A percentile compares a stretch with the other conserved stretches of the same genome.
These are phyloP conservation scores for Gallinago solitaria DNA, from an alignment of 2,797 vertebrate species.

Conservation along the genomic window DNA sequence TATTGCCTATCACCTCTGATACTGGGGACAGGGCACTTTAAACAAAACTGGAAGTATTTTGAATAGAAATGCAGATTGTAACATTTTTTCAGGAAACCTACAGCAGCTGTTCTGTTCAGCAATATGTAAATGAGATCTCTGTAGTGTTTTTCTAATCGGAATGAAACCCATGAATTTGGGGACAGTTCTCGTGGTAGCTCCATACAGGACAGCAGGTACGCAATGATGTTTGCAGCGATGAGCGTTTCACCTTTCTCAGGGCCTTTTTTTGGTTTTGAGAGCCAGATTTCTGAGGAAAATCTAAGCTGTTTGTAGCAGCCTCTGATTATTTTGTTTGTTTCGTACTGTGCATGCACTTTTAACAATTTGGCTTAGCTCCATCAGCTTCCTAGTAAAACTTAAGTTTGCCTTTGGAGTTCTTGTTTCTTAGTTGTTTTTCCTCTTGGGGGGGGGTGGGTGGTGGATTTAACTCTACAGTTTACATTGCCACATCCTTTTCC, in stretches of 20 bases:
- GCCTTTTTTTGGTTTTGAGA: too few species aligned
- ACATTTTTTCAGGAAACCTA: not conserved
- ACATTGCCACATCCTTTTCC: not conserved
- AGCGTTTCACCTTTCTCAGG: not conserved
- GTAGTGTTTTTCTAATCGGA: not conserved
- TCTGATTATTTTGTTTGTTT: not conserved
- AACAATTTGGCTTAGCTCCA: not conserved
- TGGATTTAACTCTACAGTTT: not conserved
- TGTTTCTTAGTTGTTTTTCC: not conserved
- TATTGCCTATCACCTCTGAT: not conserved
- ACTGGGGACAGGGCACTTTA: not conserved
- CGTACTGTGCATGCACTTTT: not conserved
- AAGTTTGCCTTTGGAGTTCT: not conserved
- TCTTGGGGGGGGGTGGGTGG: accelerated
- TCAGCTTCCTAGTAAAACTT: not conserved
- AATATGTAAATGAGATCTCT: not conserved
- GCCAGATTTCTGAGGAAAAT: not conserved
- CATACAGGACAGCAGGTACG: not conserved
- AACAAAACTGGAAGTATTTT: not conserved
- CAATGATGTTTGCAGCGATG: accelerated
- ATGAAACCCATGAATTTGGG: not conserved
- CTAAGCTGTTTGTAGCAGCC: not conserved
- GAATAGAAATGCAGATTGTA: not conserved
- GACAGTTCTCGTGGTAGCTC: not conserved
- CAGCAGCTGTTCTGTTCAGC: not conserved